Percentiles rank a stretch among this genome's conserved stretches.
Conservation (phyloP, 2,797 vertebrate species). For the Sarcoramphus papa region DNA sequence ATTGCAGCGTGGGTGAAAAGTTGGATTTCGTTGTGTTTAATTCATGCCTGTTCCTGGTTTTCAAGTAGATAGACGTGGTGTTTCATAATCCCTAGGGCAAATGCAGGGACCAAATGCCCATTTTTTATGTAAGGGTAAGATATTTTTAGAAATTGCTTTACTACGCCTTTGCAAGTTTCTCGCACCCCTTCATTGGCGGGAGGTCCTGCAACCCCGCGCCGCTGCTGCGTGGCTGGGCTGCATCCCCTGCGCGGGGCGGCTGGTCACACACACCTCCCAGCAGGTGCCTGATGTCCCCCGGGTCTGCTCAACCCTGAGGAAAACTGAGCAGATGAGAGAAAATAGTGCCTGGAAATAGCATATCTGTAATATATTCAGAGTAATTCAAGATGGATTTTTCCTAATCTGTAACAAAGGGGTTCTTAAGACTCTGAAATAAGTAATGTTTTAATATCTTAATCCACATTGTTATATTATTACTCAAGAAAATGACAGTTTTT, state of each 20-base stretch:
- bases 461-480: background rate
- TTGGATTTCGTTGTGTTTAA: background rate
- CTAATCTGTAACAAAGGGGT: background rate
- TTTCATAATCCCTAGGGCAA: background rate
- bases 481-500: background rate
- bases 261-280: accelerated
- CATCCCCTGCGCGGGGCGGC: background rate
- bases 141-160: background rate
- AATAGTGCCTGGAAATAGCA: background rate
- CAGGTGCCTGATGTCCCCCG: accelerated
- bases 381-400: background rate
- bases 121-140: background rate
- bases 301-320: background rate
- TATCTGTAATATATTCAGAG: background rate
- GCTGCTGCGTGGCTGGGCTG: background rate
- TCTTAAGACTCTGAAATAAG: background rate
- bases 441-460: background rate
- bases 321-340: background rate
- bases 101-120: accelerated
- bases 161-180: background rate
- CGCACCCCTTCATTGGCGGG: accelerated
- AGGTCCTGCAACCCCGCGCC: accelerated
- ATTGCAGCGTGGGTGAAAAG: accelerated
- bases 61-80: too few relatives aligned
- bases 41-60: background rate